A percentile compares a stretch with the other conserved stretches of the same genome.
These are phyloP conservation scores for Labia minor DNA, from an alignment of 2,888 invertebrate species.

Conservation along the genomic window DNA sequence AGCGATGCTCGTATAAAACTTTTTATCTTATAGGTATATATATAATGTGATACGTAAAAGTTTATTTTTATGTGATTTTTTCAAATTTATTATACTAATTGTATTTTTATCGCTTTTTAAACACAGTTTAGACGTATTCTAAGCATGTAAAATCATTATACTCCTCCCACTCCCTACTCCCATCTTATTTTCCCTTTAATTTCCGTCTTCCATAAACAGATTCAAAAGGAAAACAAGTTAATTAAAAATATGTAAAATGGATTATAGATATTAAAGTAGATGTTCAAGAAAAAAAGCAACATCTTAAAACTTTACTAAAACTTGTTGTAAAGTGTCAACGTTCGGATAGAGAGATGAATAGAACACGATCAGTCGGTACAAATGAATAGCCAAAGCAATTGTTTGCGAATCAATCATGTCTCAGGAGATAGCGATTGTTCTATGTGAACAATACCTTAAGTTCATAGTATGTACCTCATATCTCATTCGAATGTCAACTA, in stretches of 20 bases:
- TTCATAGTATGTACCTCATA: not conserved
- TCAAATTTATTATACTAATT: not conserved
- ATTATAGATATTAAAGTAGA: not conserved
- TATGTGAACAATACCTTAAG: not conserved
- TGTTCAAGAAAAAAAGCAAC: not conserved
- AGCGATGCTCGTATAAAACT: too few relatives aligned
- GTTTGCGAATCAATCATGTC: not conserved
- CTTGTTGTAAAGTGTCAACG: too few relatives aligned
- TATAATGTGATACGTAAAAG: too few relatives aligned
- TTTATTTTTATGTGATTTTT: too few relatives aligned
- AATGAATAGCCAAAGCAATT: not conserved
- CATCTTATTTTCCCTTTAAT: not conserved
- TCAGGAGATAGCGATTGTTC: not conserved
- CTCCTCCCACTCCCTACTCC: not conserved
- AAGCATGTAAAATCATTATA: not conserved
- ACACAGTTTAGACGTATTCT: not conserved
- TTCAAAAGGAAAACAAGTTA: not conserved
- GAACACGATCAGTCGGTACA: too few relatives aligned
- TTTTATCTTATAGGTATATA: too few relatives aligned
- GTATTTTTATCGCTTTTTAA: not conserved
- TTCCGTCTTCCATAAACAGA: not conserved
- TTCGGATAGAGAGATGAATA: too few relatives aligned
- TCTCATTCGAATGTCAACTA: not conserved
- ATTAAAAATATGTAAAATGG: not conserved
- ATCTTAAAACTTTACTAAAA: not conserved